Percentiles rank a stretch among this genome's conserved stretches.
phyloP scores from a whole-genome alignment of 2,113 vertebrate genomes.

The Fukomys damarensis region DNA sequence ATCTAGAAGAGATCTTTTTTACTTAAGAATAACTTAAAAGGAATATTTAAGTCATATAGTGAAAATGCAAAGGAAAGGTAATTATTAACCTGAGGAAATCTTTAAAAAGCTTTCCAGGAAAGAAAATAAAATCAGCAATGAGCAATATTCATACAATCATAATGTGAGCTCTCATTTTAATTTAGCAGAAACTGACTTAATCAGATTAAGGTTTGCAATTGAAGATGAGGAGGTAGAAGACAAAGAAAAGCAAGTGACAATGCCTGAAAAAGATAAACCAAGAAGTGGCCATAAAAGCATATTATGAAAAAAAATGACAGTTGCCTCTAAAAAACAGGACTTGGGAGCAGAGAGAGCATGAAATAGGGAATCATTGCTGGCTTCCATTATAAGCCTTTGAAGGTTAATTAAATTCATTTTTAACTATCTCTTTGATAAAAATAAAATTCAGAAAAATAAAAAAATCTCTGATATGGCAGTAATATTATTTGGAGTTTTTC shows the following conservation, averaged over 20 bases:
- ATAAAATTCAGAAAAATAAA: neutral
- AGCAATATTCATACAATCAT: neutral
- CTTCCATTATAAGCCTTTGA: neutral
- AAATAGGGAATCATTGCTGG: neutral
- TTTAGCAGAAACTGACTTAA: slow-evolving; percentile 15
- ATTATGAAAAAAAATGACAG: slow-evolving; percentile 1
- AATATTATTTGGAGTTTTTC: neutral
- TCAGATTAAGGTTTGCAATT: neutral
- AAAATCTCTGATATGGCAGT: neutral
- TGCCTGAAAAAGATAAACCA: slow-evolving; percentile 25
- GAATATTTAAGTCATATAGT: neutral
- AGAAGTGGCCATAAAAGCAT: neutral
- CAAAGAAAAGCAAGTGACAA: neutral
- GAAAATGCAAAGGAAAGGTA: slow-evolving; percentile 28
- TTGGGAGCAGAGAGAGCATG: neutral
- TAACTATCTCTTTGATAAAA: slow-evolving; percentile 7
- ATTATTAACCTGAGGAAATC: neutral
- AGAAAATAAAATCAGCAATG: slow-evolving; percentile 21
- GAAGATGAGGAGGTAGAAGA: neutral
- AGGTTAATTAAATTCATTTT: slow-evolving; percentile 31
- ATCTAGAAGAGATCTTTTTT: slow-evolving; percentile 32
- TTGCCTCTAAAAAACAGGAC: neutral
- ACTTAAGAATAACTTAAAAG: neutral
- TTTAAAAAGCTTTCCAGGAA: neutral
- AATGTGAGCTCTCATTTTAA: slow-evolving; percentile 22